Conservation (phyloP, 1,140 invertebrate species). For the Lasioglossum baleicum region DNA sequence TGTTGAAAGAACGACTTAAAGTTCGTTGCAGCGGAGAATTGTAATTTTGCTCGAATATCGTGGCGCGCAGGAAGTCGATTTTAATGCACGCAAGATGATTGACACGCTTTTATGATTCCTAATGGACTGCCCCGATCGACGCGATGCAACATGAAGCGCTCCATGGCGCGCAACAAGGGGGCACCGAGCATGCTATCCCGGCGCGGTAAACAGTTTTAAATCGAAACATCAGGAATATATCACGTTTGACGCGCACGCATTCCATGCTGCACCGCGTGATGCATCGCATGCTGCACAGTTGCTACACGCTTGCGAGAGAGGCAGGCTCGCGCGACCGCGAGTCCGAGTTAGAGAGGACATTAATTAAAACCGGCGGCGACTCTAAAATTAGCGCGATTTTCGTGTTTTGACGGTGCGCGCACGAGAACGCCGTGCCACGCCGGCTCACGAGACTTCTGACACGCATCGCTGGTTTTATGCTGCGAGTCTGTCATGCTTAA, state of each 20-base stretch:
- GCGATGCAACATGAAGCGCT: constrained; percentile 27
- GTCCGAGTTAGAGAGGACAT: constrained; percentile 19
- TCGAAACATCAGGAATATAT: constrained; percentile 65
- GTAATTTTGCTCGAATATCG: not conserved
- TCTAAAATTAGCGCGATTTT: constrained; percentile 20
- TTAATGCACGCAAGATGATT: constrained; percentile 35
- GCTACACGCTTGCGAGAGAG: not conserved
- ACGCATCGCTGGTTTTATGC: not conserved
- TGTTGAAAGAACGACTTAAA: no score
- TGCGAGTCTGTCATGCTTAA: not conserved
- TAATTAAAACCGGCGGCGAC: constrained; percentile 30
- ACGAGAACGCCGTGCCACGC: not conserved
- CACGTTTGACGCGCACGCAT: constrained; percentile 64
- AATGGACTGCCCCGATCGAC: constrained; percentile 21
- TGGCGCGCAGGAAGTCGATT: constrained; percentile 21
- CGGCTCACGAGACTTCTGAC: constrained; percentile 9
- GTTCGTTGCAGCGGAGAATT: no score
- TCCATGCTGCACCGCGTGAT: constrained; percentile 59
- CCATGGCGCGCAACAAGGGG: constrained; percentile 28
- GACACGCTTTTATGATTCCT: constrained; percentile 50
- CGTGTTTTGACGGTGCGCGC: not conserved
- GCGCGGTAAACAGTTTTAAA: constrained; percentile 61
- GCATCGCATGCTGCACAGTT: constrained; percentile 54
- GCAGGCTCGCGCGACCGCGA: constrained; percentile 7
- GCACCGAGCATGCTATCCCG: constrained; percentile 19